These are phyloP conservation scores for Hyposoter didymator DNA, from an alignment of 2,888 invertebrate species.

Conservation along the genomic window DNA sequence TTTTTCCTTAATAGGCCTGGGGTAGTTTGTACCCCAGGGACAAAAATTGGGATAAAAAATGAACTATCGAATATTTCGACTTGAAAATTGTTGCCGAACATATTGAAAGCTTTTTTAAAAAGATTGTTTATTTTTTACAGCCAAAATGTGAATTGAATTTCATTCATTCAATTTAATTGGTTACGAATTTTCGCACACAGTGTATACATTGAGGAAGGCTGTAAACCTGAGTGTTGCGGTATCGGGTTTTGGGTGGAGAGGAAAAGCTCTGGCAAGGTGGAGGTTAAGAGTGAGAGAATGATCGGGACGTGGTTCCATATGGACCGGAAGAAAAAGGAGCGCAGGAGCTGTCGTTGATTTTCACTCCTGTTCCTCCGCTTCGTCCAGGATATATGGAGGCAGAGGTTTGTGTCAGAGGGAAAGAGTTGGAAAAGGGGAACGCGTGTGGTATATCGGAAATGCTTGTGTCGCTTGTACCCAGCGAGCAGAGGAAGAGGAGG, in stretches of 20 bases:
- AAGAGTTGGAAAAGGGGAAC: slow-evolving; percentile 52
- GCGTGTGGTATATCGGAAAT: slow-evolving; percentile 75
- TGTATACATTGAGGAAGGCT: not conserved
- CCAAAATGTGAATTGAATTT: too few species aligned
- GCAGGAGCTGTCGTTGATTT: slow-evolving; percentile 44
- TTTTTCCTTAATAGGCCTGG: too few species aligned
- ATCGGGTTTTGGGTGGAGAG: slow-evolving; percentile 38
- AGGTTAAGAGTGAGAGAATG: slow-evolving; percentile 73
- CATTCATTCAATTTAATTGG: too few species aligned
- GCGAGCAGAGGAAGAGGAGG: slow-evolving; percentile 1
- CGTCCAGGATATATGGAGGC: slow-evolving; percentile 26
- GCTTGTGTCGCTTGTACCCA: slow-evolving; percentile 71
- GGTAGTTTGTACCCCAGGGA: too few species aligned
- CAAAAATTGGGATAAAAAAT: too few species aligned
- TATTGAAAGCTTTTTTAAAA: too few species aligned
- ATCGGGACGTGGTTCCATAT: slow-evolving; percentile 14
- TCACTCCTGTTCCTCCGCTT: not conserved
- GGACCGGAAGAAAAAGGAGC: slow-evolving; percentile 1
- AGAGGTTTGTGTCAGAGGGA: slow-evolving; percentile 15
- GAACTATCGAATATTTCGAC: too few species aligned
- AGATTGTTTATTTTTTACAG: too few species aligned
- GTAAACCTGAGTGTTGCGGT: not conserved
- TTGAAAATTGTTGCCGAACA: too few species aligned
- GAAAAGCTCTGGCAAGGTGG: slow-evolving; percentile 31
- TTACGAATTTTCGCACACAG: not conserved